Evolutionary conservation across 2,888 invertebrate genomes (phyloP).

Genomic region (Zele albiditarsus): DNA sequence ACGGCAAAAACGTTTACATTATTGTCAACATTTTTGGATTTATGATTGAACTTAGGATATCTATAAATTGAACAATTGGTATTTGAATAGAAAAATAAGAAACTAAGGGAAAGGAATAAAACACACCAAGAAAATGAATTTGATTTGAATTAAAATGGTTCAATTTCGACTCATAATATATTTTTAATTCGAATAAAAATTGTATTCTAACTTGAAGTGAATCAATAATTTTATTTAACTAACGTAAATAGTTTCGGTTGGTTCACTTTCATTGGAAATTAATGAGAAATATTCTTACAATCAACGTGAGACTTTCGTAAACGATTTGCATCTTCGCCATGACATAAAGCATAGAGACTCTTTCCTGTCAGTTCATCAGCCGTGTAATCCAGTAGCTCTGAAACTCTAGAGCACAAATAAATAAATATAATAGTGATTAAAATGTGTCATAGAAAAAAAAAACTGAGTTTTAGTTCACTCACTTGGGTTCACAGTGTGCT

Average conservation of each 20-base stretch:
- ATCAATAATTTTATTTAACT: too few relatives aligned
- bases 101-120: background rate
- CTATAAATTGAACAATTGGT: background rate
- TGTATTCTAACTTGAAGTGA: too few relatives aligned
- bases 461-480: constrained; percentile 65
- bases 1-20: constrained; percentile 64
- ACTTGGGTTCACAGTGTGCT: constrained; percentile 98
- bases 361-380: constrained; percentile 95
- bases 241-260: too few relatives aligned
- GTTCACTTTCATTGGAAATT: too few relatives aligned
- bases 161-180: too few relatives aligned
- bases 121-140: background rate
- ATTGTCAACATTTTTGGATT: constrained; percentile 57
- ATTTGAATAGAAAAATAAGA: background rate
- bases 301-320: constrained; percentile 96
- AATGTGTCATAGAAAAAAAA: background rate
- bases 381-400: constrained; percentile 93
- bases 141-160: background rate
- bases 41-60: constrained; percentile 41
- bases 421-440: constrained; percentile 12
- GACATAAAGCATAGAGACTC: constrained; percentile 94
- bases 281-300: constrained; percentile 80
- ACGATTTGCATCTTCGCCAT: constrained; percentile 95
- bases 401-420: constrained; percentile 80
- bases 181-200: too few relatives aligned